phyloP scores from a whole-genome alignment of 2,797 vertebrate genomes.

The Graptemys geographica region DNA sequence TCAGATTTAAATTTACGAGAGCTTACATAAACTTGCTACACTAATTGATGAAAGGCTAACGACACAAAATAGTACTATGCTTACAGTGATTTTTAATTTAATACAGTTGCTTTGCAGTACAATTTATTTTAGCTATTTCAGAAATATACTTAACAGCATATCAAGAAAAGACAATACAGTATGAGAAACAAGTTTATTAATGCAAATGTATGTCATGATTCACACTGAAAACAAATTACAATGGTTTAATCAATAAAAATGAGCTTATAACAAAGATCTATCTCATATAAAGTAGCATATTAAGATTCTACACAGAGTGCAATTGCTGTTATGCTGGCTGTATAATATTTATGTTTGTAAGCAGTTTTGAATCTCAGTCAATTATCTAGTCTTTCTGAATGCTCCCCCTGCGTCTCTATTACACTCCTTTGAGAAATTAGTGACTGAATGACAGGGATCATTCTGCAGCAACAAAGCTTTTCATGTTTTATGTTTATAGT shows the following conservation, averaged over 20 bases:
- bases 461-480: background rate
- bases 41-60: constrained; percentile 34
- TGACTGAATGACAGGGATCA: constrained; percentile 19
- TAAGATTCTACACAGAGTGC: constrained; percentile 38
- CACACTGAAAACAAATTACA: constrained; percentile 61
- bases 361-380: constrained; percentile 54
- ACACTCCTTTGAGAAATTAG: constrained; percentile 40
- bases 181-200: constrained; percentile 51
- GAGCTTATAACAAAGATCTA: constrained; percentile 48
- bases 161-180: constrained; percentile 48
- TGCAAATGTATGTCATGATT: constrained; percentile 48
- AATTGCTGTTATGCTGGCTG: constrained; percentile 59
- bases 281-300: constrained; percentile 53
- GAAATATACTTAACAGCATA: constrained; percentile 56
- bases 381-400: constrained; percentile 49
- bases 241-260: constrained; percentile 40
- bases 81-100: constrained; percentile 36
- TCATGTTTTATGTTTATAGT: constrained; percentile 26
- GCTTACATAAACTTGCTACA: constrained; percentile 29
- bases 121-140: constrained; percentile 50
- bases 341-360: constrained; percentile 60
- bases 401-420: constrained; percentile 16
- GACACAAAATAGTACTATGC: constrained; percentile 1
- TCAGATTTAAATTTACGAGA: constrained; percentile 9
- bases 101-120: background rate